A percentile compares a stretch with the other conserved stretches of the same genome.
phyloP scores from a whole-genome alignment of 1,140 invertebrate species.

The Aphelenchoides besseyi region DNA sequence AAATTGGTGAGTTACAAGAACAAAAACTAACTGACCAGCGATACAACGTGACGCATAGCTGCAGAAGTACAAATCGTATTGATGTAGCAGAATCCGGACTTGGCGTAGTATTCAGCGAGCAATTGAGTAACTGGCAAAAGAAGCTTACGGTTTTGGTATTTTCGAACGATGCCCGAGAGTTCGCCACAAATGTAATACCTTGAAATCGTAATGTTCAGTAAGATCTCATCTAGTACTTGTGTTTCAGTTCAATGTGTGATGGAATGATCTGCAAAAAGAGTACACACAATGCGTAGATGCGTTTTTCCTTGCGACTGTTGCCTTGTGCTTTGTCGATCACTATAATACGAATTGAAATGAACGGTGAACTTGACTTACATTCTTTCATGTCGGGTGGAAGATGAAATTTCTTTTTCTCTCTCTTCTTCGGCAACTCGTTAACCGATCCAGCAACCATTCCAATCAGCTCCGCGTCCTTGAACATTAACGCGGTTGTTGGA shows the following conservation, averaged over 20 bases:
- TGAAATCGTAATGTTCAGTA: neutral
- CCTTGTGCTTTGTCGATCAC: neutral
- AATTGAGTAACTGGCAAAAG: neutral
- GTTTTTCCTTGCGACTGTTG: neutral
- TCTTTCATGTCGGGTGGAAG: neutral
- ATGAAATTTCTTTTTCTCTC: no score
- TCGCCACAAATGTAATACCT: neutral
- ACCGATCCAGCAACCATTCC: neutral
- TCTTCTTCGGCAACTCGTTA: neutral
- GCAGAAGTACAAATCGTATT: neutral
- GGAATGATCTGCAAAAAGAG: neutral
- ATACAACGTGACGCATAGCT: neutral
- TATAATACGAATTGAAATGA: neutral
- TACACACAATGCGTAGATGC: neutral
- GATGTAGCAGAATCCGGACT: neutral
- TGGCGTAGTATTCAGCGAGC: neutral
- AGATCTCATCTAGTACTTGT: neutral
- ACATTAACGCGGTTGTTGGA: neutral
- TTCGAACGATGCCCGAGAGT: neutral
- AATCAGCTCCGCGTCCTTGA: neutral
- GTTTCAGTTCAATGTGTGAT: neutral
- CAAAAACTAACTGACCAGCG: neutral
- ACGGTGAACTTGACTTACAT: neutral
- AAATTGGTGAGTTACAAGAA: neutral
- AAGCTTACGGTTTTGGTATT: neutral